These are phyloP conservation scores for Athalia cordata DNA, from an alignment of 2,888 invertebrate genomes.

Conservation along the genomic window DNA sequence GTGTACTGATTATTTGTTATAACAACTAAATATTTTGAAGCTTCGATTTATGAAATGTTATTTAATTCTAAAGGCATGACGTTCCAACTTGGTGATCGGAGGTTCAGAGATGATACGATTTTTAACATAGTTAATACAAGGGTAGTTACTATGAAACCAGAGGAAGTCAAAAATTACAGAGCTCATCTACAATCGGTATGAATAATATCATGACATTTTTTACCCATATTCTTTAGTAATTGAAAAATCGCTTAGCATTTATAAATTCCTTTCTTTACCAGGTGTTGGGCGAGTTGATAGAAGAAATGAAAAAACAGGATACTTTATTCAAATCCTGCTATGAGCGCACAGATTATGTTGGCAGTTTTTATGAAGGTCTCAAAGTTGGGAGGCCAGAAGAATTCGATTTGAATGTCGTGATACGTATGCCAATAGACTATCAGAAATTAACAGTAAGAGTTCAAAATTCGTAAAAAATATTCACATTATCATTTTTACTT, in stretches of 20 bases:
- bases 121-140: slow-evolving; percentile 55
- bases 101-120: slow-evolving; percentile 49
- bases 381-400: slow-evolving; percentile 78
- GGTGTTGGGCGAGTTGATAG: slow-evolving; percentile 59
- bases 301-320: slow-evolving; percentile 63
- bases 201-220: slow-evolving; percentile 18
- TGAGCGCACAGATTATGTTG: slow-evolving; percentile 73
- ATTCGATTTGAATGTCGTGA: slow-evolving; percentile 78
- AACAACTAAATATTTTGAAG: no score
- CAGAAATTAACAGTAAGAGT: slow-evolving; percentile 64
- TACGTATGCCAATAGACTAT: slow-evolving; percentile 75
- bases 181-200: slow-evolving; percentile 53
- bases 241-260: background rate
- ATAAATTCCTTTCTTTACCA: slow-evolving; percentile 46
- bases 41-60: no score
- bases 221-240: background rate
- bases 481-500: background rate
- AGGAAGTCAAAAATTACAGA: slow-evolving; percentile 54
- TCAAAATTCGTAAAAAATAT: background rate
- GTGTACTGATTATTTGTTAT: no score
- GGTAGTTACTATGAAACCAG: slow-evolving; percentile 56
- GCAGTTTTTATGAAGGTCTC: slow-evolving; percentile 79
- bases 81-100: slow-evolving; percentile 39
- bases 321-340: slow-evolving; percentile 65
- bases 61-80: background rate